These are phyloP conservation scores for Zele albiditarsus DNA, from an alignment of 2,888 invertebrate species.

Conservation along the genomic window DNA sequence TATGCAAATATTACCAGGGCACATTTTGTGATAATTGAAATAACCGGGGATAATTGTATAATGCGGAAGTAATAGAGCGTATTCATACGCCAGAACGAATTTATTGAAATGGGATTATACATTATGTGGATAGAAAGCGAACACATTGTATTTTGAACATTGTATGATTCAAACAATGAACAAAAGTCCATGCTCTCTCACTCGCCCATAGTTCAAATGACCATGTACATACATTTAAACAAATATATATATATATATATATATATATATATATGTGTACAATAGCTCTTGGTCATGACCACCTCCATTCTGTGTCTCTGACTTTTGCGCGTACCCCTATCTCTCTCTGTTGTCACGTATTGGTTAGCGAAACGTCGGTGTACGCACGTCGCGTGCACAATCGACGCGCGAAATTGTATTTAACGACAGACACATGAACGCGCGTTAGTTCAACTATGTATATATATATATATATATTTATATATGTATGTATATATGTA, in stretches of 20 bases:
- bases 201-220: constrained; percentile 39
- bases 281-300: not conserved
- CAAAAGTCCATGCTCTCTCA: constrained; percentile 42
- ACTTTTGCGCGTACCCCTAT: not conserved
- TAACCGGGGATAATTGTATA: constrained; percentile 41
- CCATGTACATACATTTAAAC: constrained; percentile 9
- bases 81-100: constrained; percentile 42
- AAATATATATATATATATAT: not conserved
- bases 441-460: constrained; percentile 20
- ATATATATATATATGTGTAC: not conserved
- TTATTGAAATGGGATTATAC: constrained; percentile 31
- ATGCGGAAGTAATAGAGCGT: constrained; percentile 47
- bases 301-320: not conserved
- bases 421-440: constrained; percentile 49
- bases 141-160: constrained; percentile 41
- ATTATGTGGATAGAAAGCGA: constrained; percentile 43
- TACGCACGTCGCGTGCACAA: constrained; percentile 44
- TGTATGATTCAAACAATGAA: constrained; percentile 45
- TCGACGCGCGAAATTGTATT: constrained; percentile 57
- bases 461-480: not conserved
- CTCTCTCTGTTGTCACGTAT: constrained; percentile 22
- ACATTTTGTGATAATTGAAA: constrained; percentile 41
- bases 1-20: constrained; percentile 29
- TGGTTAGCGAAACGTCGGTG: constrained; percentile 5
- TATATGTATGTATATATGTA: not conserved